Conservation (phyloP, 1,140 invertebrate species). For the Cepaea nemoralis region DNA sequence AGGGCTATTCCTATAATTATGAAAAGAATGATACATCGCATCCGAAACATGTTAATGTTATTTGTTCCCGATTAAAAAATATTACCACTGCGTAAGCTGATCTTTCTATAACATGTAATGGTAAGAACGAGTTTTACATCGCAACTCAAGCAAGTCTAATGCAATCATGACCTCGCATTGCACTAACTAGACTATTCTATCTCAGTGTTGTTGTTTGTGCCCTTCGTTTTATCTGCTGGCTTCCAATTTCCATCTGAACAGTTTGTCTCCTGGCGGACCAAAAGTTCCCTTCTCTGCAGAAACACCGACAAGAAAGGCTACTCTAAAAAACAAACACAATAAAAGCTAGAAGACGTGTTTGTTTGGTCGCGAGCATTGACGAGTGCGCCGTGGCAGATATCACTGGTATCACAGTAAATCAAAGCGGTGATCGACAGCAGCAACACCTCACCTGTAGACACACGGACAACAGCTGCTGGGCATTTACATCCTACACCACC, state of each 20-base stretch:
- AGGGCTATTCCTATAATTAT: conserved; percentile 4
- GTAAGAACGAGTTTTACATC: background rate
- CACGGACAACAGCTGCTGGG: too few species aligned
- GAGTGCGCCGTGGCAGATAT: too few species aligned
- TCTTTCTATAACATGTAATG: background rate
- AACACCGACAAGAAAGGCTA: background rate
- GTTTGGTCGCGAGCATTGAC: too few species aligned
- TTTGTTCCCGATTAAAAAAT: background rate
- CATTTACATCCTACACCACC: too few species aligned
- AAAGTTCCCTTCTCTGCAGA: background rate
- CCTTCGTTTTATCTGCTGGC: background rate
- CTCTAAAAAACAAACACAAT: too few species aligned
- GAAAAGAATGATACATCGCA: background rate
- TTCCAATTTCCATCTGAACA: background rate
- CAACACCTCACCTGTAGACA: too few species aligned
- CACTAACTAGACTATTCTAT: background rate
- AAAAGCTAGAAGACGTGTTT: too few species aligned
- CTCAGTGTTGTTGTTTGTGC: background rate
- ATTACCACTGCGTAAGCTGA: background rate
- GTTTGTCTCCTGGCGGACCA: too few species aligned
- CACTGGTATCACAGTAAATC: too few species aligned
- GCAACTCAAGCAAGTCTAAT: background rate
- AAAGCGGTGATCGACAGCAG: too few species aligned
- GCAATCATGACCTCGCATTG: background rate
- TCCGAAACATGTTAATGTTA: background rate